A percentile compares a stretch with the other conserved stretches of the same genome.
phyloP scores from a whole-genome alignment of 2,797 vertebrate species.

The Hephaestus fuliginosus region DNA sequence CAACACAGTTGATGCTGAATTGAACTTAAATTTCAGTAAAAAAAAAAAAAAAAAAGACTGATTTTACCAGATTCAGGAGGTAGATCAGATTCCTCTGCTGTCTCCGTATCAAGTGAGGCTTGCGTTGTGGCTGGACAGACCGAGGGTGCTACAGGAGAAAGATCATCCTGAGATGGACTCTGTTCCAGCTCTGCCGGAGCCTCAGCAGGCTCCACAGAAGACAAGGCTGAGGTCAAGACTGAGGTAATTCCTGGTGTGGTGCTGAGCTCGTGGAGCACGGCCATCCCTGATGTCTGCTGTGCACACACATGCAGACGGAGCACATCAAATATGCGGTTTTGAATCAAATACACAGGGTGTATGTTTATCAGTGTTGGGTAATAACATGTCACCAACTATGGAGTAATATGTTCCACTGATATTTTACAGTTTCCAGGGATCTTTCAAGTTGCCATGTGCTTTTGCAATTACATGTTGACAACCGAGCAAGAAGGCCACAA shows the following conservation, averaged over 20 bases:
- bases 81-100: conserved; percentile 70
- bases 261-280: conserved; percentile 53
- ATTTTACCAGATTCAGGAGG: conserved; percentile 73
- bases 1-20: neutral
- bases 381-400: neutral
- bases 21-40: neutral
- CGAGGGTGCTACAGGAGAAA: conserved; percentile 46
- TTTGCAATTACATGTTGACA: neutral
- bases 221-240: conserved; percentile 53
- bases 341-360: neutral
- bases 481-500: neutral
- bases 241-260: conserved; percentile 64
- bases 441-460: neutral
- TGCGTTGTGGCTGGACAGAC: conserved; percentile 54
- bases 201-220: conserved; percentile 50
- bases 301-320: conserved; percentile 4
- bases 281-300: conserved; percentile 60
- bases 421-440: neutral
- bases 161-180: conserved; percentile 62
- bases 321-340: neutral
- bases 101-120: conserved; percentile 47
- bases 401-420: neutral
- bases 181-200: conserved; percentile 50
- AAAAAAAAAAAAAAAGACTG: neutral
- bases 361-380: neutral